A percentile compares a stretch with the other conserved stretches of the same genome.
Conservation (phyloP, 2,888 invertebrate genomes). For the Vesta saturnalis region DNA sequence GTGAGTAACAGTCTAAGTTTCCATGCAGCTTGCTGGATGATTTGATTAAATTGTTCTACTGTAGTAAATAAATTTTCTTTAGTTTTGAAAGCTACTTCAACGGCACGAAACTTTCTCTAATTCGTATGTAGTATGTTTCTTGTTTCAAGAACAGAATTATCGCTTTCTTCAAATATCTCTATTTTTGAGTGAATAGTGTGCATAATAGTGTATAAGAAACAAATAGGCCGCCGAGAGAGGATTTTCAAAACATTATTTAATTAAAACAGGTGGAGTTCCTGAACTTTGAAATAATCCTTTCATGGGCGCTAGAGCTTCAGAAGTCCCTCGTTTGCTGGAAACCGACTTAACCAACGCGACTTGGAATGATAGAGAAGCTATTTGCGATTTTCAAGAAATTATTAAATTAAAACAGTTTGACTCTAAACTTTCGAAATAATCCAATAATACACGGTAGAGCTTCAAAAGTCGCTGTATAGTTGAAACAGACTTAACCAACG, state of each 20-base stretch:
- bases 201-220: background rate
- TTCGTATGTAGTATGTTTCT: background rate
- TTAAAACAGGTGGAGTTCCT: too few relatives aligned
- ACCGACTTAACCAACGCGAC: too few relatives aligned
- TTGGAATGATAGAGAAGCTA: too few relatives aligned
- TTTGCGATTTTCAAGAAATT: too few relatives aligned
- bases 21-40: too few relatives aligned
- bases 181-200: background rate
- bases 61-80: too few relatives aligned
- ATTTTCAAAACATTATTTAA: conserved; percentile 12
- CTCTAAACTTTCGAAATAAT: background rate
- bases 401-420: background rate
- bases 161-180: background rate
- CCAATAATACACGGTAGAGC: background rate
- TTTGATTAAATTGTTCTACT: too few relatives aligned
- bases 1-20: too few relatives aligned
- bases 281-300: too few relatives aligned
- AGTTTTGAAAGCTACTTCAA: too few relatives aligned
- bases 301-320: too few relatives aligned
- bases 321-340: too few relatives aligned
- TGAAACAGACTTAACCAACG: background rate
- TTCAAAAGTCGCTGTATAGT: background rate
- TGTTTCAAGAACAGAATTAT: background rate
- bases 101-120: background rate
- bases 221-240: background rate